Conservation (phyloP, 2,888 invertebrate species). For the Parasteatoda lunata region DNA sequence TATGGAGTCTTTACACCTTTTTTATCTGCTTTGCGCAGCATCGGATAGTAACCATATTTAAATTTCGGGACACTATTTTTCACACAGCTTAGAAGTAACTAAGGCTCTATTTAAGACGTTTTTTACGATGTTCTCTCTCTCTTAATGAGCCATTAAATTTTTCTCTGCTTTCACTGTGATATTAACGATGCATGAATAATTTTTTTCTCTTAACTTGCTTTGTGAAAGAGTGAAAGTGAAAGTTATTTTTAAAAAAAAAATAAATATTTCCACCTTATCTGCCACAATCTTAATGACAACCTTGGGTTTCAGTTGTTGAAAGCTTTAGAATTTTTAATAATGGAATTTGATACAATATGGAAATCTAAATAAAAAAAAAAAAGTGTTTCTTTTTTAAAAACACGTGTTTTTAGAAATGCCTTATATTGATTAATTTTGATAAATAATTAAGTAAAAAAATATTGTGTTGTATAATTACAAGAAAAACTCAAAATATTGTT, state of each 20-base stretch:
- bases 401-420: no score
- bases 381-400: no score
- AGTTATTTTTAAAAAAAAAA: neutral
- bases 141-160: conserved; percentile 67
- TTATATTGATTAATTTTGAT: no score
- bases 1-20: conserved; percentile 61
- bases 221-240: conserved; percentile 32
- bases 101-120: conserved; percentile 54
- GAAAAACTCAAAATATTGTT: no score
- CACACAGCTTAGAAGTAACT: conserved; percentile 63
- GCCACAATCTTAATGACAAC: conserved; percentile 65
- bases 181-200: conserved; percentile 52
- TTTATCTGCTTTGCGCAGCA: conserved; percentile 40
- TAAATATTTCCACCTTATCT: conserved; percentile 28
- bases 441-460: no score
- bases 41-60: conserved; percentile 65
- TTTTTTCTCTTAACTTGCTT: conserved; percentile 17
- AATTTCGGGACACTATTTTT: conserved; percentile 67
- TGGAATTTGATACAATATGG: neutral
- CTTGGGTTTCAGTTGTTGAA: conserved; percentile 53
- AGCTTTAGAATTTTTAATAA: conserved; percentile 50
- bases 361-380: no score
- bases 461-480: no score
- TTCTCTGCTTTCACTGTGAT: conserved; percentile 52
- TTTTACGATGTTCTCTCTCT: conserved; percentile 43